Evolutionary conservation across 1,140 invertebrate genomes (phyloP).

Genomic region (Dreissena rostriformis): DNA sequence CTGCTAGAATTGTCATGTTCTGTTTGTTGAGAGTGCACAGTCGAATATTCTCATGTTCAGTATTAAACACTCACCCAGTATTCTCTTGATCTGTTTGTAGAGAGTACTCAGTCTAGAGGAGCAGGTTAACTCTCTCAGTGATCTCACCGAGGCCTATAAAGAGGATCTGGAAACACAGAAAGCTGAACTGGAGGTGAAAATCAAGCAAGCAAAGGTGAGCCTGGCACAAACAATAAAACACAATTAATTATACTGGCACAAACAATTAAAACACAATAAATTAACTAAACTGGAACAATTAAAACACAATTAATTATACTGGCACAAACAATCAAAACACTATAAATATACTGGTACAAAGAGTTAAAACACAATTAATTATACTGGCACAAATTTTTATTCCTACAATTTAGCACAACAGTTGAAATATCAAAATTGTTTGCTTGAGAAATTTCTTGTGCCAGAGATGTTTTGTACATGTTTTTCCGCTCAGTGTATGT

Average conservation of each 20-base stretch:
- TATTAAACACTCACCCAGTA: not conserved
- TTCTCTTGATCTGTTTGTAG: not conserved
- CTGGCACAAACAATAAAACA: not conserved
- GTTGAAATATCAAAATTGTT: no score
- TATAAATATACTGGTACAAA: not conserved
- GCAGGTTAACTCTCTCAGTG: conserved; percentile 87
- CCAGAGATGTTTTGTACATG: no score
- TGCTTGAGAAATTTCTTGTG: no score
- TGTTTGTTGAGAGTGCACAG: no score
- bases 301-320: not conserved
- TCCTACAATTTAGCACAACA: no score
- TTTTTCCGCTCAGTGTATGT: no score
- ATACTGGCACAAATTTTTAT: not conserved
- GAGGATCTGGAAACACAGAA: conserved; percentile 30
- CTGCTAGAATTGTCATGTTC: no score
- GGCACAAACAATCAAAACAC: not conserved
- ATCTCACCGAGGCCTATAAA: conserved; percentile 81
- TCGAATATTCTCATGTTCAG: no score
- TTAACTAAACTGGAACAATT: not conserved
- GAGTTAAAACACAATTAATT: not conserved
- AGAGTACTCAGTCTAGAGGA: conserved; percentile 49
- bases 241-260: not conserved
- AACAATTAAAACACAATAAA: not conserved
- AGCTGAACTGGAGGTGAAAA: conserved; percentile 21
- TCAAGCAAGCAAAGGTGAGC: conserved; percentile 55